Base-by-base conservation (phyloP, 2,113 vertebrate genomes). In the Psittacula cyanocephala region DNA sequence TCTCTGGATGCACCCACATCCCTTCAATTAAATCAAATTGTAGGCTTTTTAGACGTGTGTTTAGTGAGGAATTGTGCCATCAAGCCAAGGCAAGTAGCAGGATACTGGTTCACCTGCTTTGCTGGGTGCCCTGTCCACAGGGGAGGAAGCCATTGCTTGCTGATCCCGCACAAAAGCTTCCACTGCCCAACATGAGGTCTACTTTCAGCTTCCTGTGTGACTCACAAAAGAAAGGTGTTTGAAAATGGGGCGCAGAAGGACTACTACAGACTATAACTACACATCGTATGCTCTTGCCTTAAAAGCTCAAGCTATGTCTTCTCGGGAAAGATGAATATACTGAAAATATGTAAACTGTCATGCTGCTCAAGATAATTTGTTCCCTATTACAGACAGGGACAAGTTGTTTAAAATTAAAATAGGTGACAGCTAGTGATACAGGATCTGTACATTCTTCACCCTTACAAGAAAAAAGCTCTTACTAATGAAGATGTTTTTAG, bases 281-380 rank as follows among this genome's bases (percentile, higher is more conserved):
- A 13, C 8, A 11, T 35, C 25, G 19, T 11, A 17, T 11, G 41
- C 27, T 83, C 88, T 59, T 90, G 25, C 68, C 91, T 53, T 76
- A 80, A 88, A 81, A 86, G 39, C 64, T 86, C 47, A 39, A 80
- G 35, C 23, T 83, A 46, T 19, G 20, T 67, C 63, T 88, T 71
- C 52, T 81, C 72, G 57, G 39, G 44, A 46, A 90, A 94, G 80
- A 90, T 63, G 43, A 72, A 88, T 70, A 81, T 69, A 46, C 69
- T 83, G 57, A 93, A 83, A 89, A 89, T 49, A 82, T 20, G 50
- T 50, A 67, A 94, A 78, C 55, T 84, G 62, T 75, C n/a, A 5
- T 39, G 55, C 35, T 78, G 82, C 83, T 96, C 47, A 49, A 53
- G 52, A 55, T 46, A 68, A 93, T 78, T 86, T 93, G 72, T 85